Evolutionary conservation across 30 jellyfish, hydroid and myxozoan genomes (phyloP).

Genomic region (Phacellophora camtschatica): DNA sequence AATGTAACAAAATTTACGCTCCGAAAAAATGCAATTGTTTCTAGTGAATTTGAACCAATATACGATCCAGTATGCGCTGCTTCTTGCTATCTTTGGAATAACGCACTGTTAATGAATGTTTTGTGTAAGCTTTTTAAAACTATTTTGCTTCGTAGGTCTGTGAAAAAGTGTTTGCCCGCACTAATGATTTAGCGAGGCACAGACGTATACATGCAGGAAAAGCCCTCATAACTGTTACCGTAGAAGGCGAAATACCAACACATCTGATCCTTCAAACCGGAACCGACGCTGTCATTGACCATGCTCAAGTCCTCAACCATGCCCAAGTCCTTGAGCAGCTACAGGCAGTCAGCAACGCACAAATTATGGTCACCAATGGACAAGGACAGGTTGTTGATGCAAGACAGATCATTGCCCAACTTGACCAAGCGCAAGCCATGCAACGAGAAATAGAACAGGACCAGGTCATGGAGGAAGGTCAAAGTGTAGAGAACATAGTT

Average conservation of each 20-base stretch:
- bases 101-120: too few relatives aligned
- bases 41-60: too few relatives aligned
- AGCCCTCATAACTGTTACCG: conserved; percentile 62
- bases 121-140: too few relatives aligned
- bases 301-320: conserved; percentile 60
- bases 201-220: conserved; percentile 64
- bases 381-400: conserved; percentile 50
- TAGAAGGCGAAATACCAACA: conserved; percentile 63
- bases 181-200: conserved; percentile 67
- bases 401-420: conserved; percentile 19
- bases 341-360: conserved; percentile 55
- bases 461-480: conserved; percentile 5
- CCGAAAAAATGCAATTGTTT: too few relatives aligned
- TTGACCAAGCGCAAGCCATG: conserved; percentile 29
- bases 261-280: conserved; percentile 66
- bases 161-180: conserved; percentile 70
- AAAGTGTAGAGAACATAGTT: background rate
- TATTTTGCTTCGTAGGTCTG: conserved; percentile 65
- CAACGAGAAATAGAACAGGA: conserved; percentile 28
- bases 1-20: too few relatives aligned
- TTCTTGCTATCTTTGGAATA: too few relatives aligned
- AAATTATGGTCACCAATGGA: conserved; percentile 44
- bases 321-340: conserved; percentile 67
- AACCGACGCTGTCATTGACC: conserved; percentile 55
- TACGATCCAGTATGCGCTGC: too few relatives aligned